Base-by-base conservation (phyloP, 2,888 invertebrate species). In the Microdon myrmicae region DNA sequence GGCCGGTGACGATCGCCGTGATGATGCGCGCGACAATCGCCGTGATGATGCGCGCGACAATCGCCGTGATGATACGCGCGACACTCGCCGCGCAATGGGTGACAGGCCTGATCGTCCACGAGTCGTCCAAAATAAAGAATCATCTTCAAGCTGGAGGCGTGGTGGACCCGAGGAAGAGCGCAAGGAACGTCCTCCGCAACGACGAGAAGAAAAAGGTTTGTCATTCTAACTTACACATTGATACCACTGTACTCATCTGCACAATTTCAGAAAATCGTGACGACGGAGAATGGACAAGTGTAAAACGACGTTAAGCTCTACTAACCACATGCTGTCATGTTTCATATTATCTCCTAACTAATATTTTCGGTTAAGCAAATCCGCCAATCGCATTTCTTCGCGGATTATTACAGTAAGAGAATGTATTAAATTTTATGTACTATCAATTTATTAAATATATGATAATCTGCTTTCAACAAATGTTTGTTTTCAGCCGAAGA, bases 231-330 rank as follows among this genome's bases (percentile, higher is more conserved):
- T 0, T 17, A n/a, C 6, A 2, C n/a, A 17, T 7, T 19, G n/a
- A 12, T 2, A n/a, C 1, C 20, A 4, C 6, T 6, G 8, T 17
- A 12, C 6, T 3, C n/a, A 28, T 10, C 13, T 12, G 19, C 6
- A 22, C 9, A 22, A 16, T 58, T 55, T 64, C 60, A 70, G 84
- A 78, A 53, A 75, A 83, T 38, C 74, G 81, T 0, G 85, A 85
- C 68, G 84, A 83, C 64, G 85, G 83, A 10, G 84, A 84, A 56
- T 86, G 86, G 86, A 84, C 84, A 37, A 81, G 81, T 47, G 86
- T 85, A 37, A 83, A 83, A 53, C 81, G 84, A 48, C 85, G 84
- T 74, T 80, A 73, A 72, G 43, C 17, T 5, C 7, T 28, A 14
- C 29, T n/a, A 8, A 22, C 7, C 8, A n/a, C 16, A 4, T 29